phyloP scores from a whole-genome alignment of 2,797 vertebrate genomes.

The Cirrhinus molitorella region DNA sequence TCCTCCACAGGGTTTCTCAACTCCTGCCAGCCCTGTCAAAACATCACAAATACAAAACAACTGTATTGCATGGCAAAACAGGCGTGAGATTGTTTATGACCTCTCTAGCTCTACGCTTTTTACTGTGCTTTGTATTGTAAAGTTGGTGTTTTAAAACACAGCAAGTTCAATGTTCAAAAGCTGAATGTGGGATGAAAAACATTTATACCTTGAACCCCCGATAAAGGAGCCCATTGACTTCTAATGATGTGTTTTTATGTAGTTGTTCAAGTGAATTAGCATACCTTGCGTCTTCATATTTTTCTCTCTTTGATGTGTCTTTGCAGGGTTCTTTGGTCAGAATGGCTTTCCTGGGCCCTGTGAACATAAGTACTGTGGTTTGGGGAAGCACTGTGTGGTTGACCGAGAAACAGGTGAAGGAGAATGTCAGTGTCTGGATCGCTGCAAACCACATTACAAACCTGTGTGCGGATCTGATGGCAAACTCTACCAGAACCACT shows the following conservation, averaged over 20 bases:
- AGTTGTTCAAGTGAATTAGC: not conserved
- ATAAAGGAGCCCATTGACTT: not conserved
- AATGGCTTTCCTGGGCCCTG: conserved; percentile 79
- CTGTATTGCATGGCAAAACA: not conserved
- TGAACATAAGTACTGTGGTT: conserved; percentile 93
- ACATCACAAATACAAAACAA: conserved; percentile 26
- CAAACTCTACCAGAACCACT: conserved; percentile 95
- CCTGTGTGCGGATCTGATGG: conserved; percentile 96
- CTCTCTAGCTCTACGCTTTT: not conserved
- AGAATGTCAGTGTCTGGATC: conserved; percentile 90
- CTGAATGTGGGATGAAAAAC: not conserved
- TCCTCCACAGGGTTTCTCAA: conserved; percentile 15
- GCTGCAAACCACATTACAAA: conserved; percentile 91
- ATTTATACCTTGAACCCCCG: not conserved
- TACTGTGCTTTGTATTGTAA: not conserved
- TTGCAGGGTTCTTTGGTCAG: conserved; percentile 79
- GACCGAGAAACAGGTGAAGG: conserved; percentile 82
- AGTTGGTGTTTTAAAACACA: not conserved
- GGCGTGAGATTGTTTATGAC: not conserved
- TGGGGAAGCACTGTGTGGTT: conserved; percentile 90
- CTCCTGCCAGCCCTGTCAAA: not conserved
- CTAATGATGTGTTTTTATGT: not conserved
- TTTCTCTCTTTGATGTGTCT: conserved; percentile 35
- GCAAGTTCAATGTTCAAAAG: too few species aligned
- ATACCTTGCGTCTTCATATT: not conserved